Conservation (phyloP, 2,888 invertebrate genomes). For the Pseudoips prasinana region DNA sequence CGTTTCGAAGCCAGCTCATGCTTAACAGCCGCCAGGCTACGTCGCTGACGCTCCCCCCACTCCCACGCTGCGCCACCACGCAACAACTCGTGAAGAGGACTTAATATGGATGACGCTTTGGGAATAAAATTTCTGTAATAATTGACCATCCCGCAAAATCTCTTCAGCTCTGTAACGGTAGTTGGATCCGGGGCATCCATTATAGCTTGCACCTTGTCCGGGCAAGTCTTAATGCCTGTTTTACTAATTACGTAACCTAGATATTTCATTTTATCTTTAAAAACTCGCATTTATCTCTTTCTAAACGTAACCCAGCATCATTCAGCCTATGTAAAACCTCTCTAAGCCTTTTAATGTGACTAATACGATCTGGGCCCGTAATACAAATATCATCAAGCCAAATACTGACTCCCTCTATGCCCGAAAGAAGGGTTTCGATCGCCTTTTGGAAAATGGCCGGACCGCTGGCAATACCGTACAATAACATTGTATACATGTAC, state of each 20-base stretch:
- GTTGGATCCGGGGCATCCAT: not conserved
- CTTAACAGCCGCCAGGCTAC: not conserved
- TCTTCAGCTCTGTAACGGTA: conserved; percentile 17
- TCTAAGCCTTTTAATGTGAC: conserved; percentile 2
- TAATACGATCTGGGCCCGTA: conserved; percentile 7
- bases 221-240: conserved; percentile 5
- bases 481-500: conserved; percentile 27
- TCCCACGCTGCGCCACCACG: not conserved
- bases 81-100: not conserved
- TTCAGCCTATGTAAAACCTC: not conserved
- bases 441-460: conserved; percentile 42
- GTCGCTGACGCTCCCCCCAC: not conserved
- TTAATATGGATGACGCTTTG: conserved; percentile 9
- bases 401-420: conserved; percentile 18
- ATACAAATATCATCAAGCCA: conserved; percentile 31
- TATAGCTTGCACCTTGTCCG: not conserved
- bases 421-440: conserved; percentile 30
- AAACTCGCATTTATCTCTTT: not conserved
- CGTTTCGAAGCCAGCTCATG: not conserved
- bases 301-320: conserved; percentile 8
- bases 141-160: conserved; percentile 28
- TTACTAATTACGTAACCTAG: not conserved
- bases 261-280: not conserved
- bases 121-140: conserved; percentile 31
- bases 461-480: conserved; percentile 16